A percentile compares a stretch with the other conserved stretches of the same genome.
phyloP scores from a whole-genome alignment of 2,888 invertebrate species.

The Hydriomena furcata region DNA sequence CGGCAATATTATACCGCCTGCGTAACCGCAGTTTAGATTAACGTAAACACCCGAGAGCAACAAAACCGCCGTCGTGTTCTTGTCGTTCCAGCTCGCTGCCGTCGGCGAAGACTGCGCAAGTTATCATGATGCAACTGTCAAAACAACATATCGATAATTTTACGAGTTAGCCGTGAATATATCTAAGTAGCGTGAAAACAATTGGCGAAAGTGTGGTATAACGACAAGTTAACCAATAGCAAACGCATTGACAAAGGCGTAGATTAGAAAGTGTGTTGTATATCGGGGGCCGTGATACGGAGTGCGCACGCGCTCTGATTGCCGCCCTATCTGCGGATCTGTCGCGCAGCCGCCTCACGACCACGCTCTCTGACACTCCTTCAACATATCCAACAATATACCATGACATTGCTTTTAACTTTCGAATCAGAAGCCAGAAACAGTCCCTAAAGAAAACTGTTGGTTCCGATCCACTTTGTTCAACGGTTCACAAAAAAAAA shows the following conservation, averaged over 20 bases:
- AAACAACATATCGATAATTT: constrained; percentile 58
- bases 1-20: constrained; percentile 62
- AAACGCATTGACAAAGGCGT: constrained; percentile 78
- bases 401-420: constrained; percentile 25
- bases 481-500: constrained; percentile 2
- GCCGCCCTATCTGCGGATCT: constrained; percentile 78
- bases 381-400: constrained; percentile 15
- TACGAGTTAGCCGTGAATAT: constrained; percentile 64
- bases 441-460: background rate
- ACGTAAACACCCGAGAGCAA: constrained; percentile 35
- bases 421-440: constrained; percentile 15
- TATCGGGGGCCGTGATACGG: constrained; percentile 76
- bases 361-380: constrained; percentile 17
- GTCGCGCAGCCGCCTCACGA: constrained; percentile 59
- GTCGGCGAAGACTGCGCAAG: constrained; percentile 26
- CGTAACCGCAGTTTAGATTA: constrained; percentile 66
- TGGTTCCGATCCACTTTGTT: background rate
- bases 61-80: constrained; percentile 26
- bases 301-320: constrained; percentile 77
- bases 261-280: constrained; percentile 82
- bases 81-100: constrained; percentile 32
- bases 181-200: constrained; percentile 80
- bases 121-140: constrained; percentile 58
- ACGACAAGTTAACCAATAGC: constrained; percentile 74
- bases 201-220: constrained; percentile 80